Evolutionary conservation across 2,797 vertebrate species (phyloP), one percentile per base, ranked within the genome.

Genomic region (Gymnoscopelus braueri): DNA sequence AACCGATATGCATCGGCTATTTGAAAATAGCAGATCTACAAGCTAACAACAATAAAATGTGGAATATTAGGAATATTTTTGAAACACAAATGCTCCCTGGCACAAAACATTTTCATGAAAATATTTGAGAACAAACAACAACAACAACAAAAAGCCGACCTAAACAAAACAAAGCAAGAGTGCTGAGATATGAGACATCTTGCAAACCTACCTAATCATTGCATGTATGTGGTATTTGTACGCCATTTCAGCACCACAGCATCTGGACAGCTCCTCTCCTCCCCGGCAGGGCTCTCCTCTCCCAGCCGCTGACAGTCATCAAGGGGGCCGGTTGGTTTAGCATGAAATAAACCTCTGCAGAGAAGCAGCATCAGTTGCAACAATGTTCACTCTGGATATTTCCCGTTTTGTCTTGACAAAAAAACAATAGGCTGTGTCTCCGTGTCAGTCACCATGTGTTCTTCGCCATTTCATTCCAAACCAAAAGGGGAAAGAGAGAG

Each of bases 201-300:
- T 44, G 80, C 84, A 86, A 67, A 90, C 91, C 82, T 87, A 92
- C 91, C 89, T 83, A 65, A 62, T 69, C 63, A 79, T 66, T 26
- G 44, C 71, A 23, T 65, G 62, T 50, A 35, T 32, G 13, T 19
- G 54, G 49, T 57, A 60, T 47, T 54, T 29, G 4, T n/a, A 39
- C 48, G 60, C 74, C 39, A 60, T 57, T 64, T 79, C 78, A 76
- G 72, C 57, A 63, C 67, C 52, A 32, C 60, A 26, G 47, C 14
- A 11, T 19, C 32, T 35, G 70, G 68, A 75, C 60, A 69, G 69
- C 74, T 77, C 78, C 70, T 68, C 67, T 63, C 73, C 9, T 70
- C 70, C 23, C 75, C 67, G 5, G 69, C 71, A 35, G 47, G 15
- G 32, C 0, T 44, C 80, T 58, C 19, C 63, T 77, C 60, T 61